Percentiles rank a stretch among this genome's conserved stretches.
Conservation (phyloP, 2,797 vertebrate genomes). For the Enteromius unitaeniatus region DNA sequence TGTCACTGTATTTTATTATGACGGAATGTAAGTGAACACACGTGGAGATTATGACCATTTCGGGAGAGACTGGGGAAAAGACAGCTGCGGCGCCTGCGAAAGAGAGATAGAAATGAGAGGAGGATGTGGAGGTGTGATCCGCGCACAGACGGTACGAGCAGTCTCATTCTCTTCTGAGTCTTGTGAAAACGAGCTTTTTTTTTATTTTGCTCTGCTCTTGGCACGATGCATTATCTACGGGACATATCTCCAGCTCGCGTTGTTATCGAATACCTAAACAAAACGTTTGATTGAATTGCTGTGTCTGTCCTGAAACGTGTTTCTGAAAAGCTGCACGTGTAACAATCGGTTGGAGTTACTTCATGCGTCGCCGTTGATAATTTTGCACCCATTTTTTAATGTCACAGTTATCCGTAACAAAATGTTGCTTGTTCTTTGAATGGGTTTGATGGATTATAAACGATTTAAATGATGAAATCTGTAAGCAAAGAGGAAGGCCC, state of each 20-base stretch:
- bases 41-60: constrained; percentile 71
- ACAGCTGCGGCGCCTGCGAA: constrained; percentile 60
- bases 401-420: constrained; percentile 11
- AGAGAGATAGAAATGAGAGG: constrained; percentile 58
- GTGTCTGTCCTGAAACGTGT: neutral
- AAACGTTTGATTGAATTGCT: neutral
- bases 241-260: neutral
- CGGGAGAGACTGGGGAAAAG: constrained; percentile 60
- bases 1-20: constrained; percentile 68
- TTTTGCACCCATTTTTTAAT: neutral
- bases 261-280: neutral
- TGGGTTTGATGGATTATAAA: neutral
- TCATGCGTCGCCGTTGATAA: neutral
- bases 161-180: constrained; percentile 45
- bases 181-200: neutral
- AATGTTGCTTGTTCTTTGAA: neutral
- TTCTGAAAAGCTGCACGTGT: neutral
- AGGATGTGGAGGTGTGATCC: constrained; percentile 49
- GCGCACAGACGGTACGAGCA: constrained; percentile 50
- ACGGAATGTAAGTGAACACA: constrained; percentile 73
- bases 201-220: neutral
- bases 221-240: neutral
- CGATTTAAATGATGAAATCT: neutral
- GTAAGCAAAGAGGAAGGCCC: neutral
- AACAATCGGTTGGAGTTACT: neutral